phyloP scores from a whole-genome alignment of 2,113 vertebrate species.

The Tachysurus fulvidraco region DNA sequence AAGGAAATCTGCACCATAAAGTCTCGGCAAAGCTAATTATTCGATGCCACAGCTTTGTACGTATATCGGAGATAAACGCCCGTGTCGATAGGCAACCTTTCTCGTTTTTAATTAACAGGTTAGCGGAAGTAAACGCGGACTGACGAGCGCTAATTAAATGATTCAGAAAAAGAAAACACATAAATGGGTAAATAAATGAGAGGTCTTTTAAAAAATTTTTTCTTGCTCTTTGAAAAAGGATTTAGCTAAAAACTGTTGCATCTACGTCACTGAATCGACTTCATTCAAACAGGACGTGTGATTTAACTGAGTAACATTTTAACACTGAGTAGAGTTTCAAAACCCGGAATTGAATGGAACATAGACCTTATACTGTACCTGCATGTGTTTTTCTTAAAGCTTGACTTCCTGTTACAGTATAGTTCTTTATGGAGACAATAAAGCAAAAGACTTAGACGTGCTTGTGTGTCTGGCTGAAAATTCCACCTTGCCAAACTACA shows the following conservation, averaged over 20 bases:
- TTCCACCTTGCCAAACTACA: background rate
- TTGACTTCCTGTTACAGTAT: background rate
- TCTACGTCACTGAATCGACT: too few species aligned
- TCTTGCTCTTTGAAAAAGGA: background rate
- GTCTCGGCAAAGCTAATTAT: constrained; percentile 43
- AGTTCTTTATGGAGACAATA: background rate
- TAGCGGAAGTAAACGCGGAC: background rate
- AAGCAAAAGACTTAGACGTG: background rate
- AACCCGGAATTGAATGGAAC: too few species aligned
- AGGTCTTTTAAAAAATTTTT: background rate
- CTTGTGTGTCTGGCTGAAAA: background rate
- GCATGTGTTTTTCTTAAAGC: too few species aligned
- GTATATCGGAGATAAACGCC: constrained; percentile 6
- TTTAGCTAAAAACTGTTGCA: background rate
- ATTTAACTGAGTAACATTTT: too few species aligned
- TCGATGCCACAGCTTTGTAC: constrained; percentile 35
- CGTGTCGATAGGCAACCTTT: background rate
- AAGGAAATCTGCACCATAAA: constrained; percentile 19
- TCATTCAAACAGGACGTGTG: too few species aligned
- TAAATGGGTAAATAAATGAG: too few species aligned
- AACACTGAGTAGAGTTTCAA: too few species aligned
- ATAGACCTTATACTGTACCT: too few species aligned
- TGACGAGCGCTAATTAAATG: background rate
- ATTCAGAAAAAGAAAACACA: background rate
- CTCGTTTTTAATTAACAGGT: background rate